phyloP scores from a whole-genome alignment of 1,140 invertebrate genomes.

The Bombus picipes region DNA sequence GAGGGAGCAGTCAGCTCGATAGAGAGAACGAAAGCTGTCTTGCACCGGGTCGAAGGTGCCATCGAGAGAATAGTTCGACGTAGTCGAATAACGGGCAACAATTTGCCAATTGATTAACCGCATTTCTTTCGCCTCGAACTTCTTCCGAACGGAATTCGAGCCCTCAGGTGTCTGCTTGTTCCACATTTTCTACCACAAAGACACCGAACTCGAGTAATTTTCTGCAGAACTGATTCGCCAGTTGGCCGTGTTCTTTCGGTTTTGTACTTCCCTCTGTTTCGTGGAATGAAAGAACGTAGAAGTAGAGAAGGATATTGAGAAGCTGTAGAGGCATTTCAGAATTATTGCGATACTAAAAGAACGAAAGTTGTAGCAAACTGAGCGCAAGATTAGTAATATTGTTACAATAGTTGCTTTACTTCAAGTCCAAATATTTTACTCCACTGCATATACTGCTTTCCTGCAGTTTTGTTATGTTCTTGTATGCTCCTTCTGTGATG shows the following conservation, averaged over 20 bases:
- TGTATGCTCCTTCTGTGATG: too few relatives aligned
- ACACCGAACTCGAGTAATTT: constrained; percentile 1
- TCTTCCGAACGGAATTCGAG: constrained; percentile 3
- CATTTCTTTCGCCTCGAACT: constrained; percentile 39
- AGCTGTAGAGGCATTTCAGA: too few relatives aligned
- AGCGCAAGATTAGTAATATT: too few relatives aligned
- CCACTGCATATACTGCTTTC: too few relatives aligned
- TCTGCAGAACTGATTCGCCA: not conserved
- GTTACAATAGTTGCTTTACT: too few relatives aligned
- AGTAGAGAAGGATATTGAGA: too few relatives aligned
- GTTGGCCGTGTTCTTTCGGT: not conserved
- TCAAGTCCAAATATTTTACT: too few relatives aligned
- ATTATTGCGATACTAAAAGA: too few relatives aligned
- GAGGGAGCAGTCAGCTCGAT: constrained; percentile 31
- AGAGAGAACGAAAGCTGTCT: constrained; percentile 41
- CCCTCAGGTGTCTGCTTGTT: not conserved
- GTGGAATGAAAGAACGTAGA: not conserved
- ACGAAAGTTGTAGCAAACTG: too few relatives aligned
- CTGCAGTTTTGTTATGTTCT: too few relatives aligned
- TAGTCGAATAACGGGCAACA: constrained; percentile 73
- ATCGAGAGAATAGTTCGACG: constrained; percentile 64
- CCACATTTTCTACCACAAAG: constrained; percentile 21
- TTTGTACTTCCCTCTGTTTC: not conserved
- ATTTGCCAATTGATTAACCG: constrained; percentile 78
- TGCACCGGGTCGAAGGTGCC: not conserved